phyloP scores from a whole-genome alignment of 1,140 invertebrate genomes.

The Liolophura sinensis region DNA sequence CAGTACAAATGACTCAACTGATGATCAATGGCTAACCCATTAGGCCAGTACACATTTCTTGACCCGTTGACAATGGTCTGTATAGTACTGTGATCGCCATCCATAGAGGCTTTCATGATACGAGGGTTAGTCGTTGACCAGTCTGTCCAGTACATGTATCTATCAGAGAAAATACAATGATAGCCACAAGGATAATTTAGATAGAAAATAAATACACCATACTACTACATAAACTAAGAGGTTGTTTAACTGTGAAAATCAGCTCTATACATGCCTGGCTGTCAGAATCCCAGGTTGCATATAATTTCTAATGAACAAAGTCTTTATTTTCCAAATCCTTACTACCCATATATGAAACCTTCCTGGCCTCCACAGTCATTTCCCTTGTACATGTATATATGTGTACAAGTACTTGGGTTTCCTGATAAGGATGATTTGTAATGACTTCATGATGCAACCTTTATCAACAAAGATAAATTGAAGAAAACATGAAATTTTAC shows the following conservation, averaged over 20 bases:
- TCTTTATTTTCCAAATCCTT: too few species aligned
- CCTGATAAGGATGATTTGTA: too few species aligned
- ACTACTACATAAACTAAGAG: background rate
- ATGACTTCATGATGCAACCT: too few species aligned
- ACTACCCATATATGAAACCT: too few species aligned
- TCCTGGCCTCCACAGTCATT: too few species aligned
- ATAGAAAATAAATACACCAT: background rate
- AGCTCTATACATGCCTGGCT: background rate
- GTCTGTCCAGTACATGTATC: slow-evolving; percentile 78
- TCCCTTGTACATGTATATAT: too few species aligned
- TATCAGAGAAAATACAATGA: slow-evolving; percentile 18
- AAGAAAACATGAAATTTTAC: too few species aligned
- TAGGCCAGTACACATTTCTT: slow-evolving; percentile 33
- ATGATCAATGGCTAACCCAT: slow-evolving; percentile 44
- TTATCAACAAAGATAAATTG: too few species aligned
- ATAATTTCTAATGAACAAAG: too few species aligned
- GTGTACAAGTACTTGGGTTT: too few species aligned
- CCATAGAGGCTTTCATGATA: slow-evolving; percentile 89
- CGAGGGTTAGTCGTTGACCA: slow-evolving; percentile 87
- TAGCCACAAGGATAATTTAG: background rate
- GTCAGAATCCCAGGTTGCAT: too few species aligned
- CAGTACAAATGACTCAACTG: slow-evolving; percentile 33
- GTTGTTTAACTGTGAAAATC: background rate
- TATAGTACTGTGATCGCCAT: slow-evolving; percentile 65
- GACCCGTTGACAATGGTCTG: slow-evolving; percentile 23